Conservation (phyloP, 1,140 invertebrate genomes). For the Melitaea cinxia region DNA sequence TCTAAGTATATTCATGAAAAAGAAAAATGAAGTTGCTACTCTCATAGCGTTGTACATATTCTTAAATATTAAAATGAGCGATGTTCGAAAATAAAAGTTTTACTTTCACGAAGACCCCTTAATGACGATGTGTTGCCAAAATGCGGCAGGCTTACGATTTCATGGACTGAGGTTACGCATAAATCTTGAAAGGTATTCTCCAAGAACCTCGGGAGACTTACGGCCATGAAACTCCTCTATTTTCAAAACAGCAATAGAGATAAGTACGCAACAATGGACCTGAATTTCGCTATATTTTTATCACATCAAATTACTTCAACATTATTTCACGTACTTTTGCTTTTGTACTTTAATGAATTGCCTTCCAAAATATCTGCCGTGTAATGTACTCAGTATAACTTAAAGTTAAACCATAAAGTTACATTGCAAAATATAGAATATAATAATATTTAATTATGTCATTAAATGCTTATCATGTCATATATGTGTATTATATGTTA, state of each 20-base stretch:
- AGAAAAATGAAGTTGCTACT: too few species aligned
- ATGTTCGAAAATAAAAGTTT: conserved; percentile 17
- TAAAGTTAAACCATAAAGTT: background rate
- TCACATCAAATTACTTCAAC: conserved; percentile 34
- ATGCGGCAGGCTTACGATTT: conserved; percentile 23
- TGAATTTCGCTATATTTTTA: conserved; percentile 30
- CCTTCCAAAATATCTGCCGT: conserved; percentile 14
- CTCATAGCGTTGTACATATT: background rate
- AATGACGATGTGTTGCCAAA: conserved; percentile 19
- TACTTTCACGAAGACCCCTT: conserved; percentile 25
- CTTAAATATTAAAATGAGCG: background rate
- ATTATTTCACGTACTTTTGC: conserved; percentile 27
- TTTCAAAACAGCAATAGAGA: conserved; percentile 35
- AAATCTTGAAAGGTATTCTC: conserved; percentile 36
- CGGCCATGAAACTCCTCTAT: conserved; percentile 31
- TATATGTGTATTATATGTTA: too few species aligned
- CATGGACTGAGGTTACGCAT: conserved; percentile 34
- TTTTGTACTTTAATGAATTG: conserved; percentile 21
- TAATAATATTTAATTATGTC: too few species aligned
- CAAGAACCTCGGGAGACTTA: conserved; percentile 29
- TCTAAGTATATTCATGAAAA: too few species aligned
- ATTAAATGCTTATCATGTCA: too few species aligned
- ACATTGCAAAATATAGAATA: too few species aligned
- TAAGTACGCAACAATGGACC: conserved; percentile 32
- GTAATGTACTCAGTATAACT: conserved; percentile 8